Base-by-base conservation (phyloP, 2,888 invertebrate genomes). In the Capitulum mitella region DNA sequence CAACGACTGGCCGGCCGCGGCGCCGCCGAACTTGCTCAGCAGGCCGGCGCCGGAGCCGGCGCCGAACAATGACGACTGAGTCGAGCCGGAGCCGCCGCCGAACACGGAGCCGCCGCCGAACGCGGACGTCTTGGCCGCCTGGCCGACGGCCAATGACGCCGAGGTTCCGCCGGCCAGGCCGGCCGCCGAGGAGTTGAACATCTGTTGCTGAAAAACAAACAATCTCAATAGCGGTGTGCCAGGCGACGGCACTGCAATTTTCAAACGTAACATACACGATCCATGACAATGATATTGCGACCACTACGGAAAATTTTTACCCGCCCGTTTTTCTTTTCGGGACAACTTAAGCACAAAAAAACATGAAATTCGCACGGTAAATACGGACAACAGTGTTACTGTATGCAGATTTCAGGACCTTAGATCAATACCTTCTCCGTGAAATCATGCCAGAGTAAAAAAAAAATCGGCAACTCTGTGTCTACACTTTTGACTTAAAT, bases 181-280 rank as follows among this genome's bases (percentile, higher is more conserved):
- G 10, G 19, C 19, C 70, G 19, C 19, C 0, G 76, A 76, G 3
- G 46, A 6, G 46, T 29, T 40, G 40, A 70, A 70, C 76, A 76
- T 43, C 29, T 76, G 76, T 29, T 76, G 76, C 76, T 76, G 76
- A 1, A 46, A 86, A 80, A 82, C n/a, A 3, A n/a, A 64, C 19
- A 34, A n/a, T 1, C 61, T 51, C 22, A 51, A n/a, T n/a, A n/a
- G n/a, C n/a, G n/a, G n/a, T n/a, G n/a, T n/a, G n/a, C n/a, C n/a
- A n/a, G n/a, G n/a, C n/a, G n/a, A n/a, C n/a, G n/a, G n/a, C n/a
- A n/a, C n/a, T n/a, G n/a, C n/a, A n/a, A n/a, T n/a, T n/a, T n/a
- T n/a, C n/a, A n/a, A n/a, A n/a, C n/a, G n/a, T 16, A 51, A 3
- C 3, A 12, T 19, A 51, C 51, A 51, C 51, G 16, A 51, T 51